Conservation (phyloP, 2,888 invertebrate genomes). For the Pecten maximus region DNA sequence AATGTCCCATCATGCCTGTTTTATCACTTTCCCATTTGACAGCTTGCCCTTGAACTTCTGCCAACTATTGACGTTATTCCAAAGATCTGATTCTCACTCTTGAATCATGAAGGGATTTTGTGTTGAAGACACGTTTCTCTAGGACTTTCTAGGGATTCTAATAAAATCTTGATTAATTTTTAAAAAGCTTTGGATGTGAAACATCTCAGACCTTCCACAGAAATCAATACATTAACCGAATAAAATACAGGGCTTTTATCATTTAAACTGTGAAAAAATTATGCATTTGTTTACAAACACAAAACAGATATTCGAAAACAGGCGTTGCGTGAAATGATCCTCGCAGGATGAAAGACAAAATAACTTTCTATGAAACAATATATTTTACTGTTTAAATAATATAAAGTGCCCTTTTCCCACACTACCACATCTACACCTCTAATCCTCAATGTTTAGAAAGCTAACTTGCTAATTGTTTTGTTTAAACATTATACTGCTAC, state of each 20-base stretch:
- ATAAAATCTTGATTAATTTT: slow-evolving; percentile 33
- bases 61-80: background rate
- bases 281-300: slow-evolving; percentile 14
- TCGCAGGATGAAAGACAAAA: background rate
- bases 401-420: too few relatives aligned
- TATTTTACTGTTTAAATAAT: background rate
- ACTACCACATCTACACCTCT: too few relatives aligned
- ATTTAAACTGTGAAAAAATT: background rate
- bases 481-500: too few relatives aligned
- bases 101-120: background rate
- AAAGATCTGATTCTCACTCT: background rate
- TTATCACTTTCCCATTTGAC: background rate
- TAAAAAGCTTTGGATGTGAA: slow-evolving; percentile 13
- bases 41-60: background rate
- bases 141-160: background rate
- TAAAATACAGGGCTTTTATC: background rate
- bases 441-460: too few relatives aligned
- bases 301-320: background rate
- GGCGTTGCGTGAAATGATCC: background rate
- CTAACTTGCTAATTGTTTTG: too few relatives aligned
- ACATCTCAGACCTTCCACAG: background rate
- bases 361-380: background rate
- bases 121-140: slow-evolving; percentile 1
- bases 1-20: background rate
- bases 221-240: background rate